Evolutionary conservation across 2,113 vertebrate genomes (phyloP), one percentile per base, ranked within the genome.

Genomic region (Lepisosteus oculatus): DNA sequence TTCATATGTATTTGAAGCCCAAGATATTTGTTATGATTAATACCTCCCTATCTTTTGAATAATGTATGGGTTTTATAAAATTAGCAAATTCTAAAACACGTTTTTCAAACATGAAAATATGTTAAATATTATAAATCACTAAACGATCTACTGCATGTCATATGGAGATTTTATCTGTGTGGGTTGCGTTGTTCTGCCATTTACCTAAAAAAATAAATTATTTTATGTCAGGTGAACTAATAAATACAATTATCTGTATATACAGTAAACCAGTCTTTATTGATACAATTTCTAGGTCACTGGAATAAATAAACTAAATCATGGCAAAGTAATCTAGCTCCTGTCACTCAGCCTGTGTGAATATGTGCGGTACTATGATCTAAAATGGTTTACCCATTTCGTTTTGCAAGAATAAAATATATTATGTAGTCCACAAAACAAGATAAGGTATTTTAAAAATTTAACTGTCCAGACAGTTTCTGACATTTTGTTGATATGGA

Each of bases 391-490:
- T 68, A 73, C 79, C 82, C 80, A 79, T 87, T 87, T 86, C 85
- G 83, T 85, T 83, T 80, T 78, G 78, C 7, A 69, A 77, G 76
- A 76, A 81, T 83, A 86, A 89, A 87, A 85, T 84, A 82, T 73
- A 44, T 83, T 81, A 79, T 76, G 74, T 55, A 75, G 79, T 80
- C 84, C 78, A 72, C 76, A 77, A 83, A 76, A 80, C 61, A n/a
- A 85, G 86, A 89, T 89, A 87, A 80, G 85, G 77, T 51, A 70
- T 78, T 80, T 80, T 70, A 79, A 83, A 84, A 85, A 80, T 81
- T 71, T 75, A 85, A 79, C 76, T 69, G 29, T 65, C 29, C 75
- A 74, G 80, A 86, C 76, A 75, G 64, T 73, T 72, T 82, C 76
- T 80, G 85, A 84, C 83, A 82, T 76, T 70, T 67, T 51, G 74